Percentiles rank a stretch among this genome's conserved stretches.
Evolutionary conservation across 2,888 invertebrate genomes (phyloP).

Genomic region (Ochropleura leucogaster): DNA sequence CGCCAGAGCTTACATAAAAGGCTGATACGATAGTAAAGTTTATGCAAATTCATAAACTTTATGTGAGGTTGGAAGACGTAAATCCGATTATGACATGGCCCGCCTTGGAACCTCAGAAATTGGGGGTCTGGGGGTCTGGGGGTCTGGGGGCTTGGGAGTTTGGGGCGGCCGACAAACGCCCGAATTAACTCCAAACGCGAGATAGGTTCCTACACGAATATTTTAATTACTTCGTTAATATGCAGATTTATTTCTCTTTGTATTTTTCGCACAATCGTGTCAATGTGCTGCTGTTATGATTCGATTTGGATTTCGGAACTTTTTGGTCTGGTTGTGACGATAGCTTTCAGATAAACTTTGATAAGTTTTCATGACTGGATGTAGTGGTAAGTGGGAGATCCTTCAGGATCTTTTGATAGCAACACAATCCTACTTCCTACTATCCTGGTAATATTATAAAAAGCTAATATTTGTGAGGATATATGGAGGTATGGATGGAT

Average conservation of each 20-base stretch:
- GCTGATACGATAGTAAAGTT: slow-evolving; percentile 73
- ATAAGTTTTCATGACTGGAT: background rate
- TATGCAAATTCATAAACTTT: slow-evolving; percentile 81
- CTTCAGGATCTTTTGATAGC: background rate
- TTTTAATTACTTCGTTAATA: slow-evolving; percentile 74
- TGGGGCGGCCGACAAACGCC: slow-evolving; percentile 63
- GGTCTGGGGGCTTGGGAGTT: slow-evolving; percentile 47
- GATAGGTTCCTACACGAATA: slow-evolving; percentile 65
- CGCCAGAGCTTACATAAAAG: slow-evolving; percentile 59
- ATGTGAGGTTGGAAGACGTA: slow-evolving; percentile 70
- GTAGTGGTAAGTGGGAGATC: background rate
- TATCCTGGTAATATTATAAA: too few species aligned
- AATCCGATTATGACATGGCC: slow-evolving; percentile 78
- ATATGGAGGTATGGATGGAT: too few species aligned
- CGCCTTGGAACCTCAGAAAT: slow-evolving; percentile 69
- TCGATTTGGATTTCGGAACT: slow-evolving; percentile 37
- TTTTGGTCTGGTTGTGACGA: slow-evolving; percentile 18
- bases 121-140: slow-evolving; percentile 66
- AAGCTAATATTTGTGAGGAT: too few species aligned
- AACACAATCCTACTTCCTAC: background rate
- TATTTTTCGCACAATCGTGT: slow-evolving; percentile 63
- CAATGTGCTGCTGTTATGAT: slow-evolving; percentile 54
- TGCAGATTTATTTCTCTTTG: slow-evolving; percentile 71
- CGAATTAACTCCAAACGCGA: slow-evolving; percentile 70
- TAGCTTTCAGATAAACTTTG: slow-evolving; percentile 35